These are phyloP conservation scores for Aplochiton taeniatus DNA, from an alignment of 2,797 vertebrate genomes.

Conservation along the genomic window DNA sequence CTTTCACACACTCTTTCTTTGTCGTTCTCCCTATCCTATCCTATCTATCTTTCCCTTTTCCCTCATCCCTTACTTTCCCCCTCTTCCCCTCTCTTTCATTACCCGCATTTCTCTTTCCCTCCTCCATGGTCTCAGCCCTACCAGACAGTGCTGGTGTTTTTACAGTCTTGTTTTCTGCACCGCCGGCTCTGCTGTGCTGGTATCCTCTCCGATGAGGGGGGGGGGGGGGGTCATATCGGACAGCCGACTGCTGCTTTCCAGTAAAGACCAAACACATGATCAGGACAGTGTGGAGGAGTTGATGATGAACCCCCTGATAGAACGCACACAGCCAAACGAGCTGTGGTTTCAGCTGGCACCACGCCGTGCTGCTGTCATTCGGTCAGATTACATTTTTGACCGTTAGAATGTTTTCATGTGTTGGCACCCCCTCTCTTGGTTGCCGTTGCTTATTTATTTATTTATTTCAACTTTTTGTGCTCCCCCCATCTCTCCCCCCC, in stretches of 20 bases:
- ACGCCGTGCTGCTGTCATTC: no score
- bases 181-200: conserved; percentile 22
- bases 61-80: no score
- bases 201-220: background rate
- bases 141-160: conserved; percentile 28
- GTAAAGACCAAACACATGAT: background rate
- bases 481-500: conserved; percentile 2
- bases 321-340: no score
- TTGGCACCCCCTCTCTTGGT: no score
- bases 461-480: background rate
- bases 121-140: conserved; percentile 12
- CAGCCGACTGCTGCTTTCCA: background rate
- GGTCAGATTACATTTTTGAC: no score
- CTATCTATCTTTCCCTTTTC: conserved; percentile 9
- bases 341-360: no score
- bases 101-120: background rate
- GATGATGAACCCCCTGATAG: no score
- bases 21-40: background rate
- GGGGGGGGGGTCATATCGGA: no score
- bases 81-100: background rate
- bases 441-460: background rate
- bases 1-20: background rate
- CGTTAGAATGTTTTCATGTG: no score
- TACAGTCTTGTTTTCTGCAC: conserved; percentile 38
- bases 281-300: background rate